These are phyloP conservation scores for Pseudocheirus occidentalis DNA, from an alignment of 2,797 vertebrate species.

Conservation along the genomic window DNA sequence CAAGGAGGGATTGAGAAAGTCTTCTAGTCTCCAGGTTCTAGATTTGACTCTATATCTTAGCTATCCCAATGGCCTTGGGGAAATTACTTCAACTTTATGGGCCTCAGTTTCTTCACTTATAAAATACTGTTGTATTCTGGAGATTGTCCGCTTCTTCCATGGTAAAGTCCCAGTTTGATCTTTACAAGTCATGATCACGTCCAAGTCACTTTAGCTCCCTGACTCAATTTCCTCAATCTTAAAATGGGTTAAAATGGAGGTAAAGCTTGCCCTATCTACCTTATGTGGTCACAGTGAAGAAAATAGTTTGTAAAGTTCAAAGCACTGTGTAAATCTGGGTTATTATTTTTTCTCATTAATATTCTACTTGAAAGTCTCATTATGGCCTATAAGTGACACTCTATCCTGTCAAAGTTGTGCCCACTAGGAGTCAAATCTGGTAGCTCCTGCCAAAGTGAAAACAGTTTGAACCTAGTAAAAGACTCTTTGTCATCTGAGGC, in stretches of 20 bases:
- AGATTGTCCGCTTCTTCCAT: background rate
- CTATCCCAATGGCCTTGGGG: background rate
- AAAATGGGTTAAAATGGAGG: background rate
- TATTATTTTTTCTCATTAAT: background rate
- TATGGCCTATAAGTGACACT: background rate
- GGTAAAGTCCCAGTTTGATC: background rate
- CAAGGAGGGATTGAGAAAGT: background rate
- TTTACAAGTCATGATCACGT: background rate
- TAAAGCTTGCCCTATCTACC: background rate
- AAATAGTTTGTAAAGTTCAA: background rate
- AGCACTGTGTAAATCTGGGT: background rate
- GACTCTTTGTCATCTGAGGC: background rate
- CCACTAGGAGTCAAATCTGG: background rate
- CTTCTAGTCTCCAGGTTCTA: background rate
- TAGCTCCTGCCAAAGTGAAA: background rate
- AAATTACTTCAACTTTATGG: background rate
- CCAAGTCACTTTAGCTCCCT: background rate
- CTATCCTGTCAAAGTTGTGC: background rate
- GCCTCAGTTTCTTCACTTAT: background rate
- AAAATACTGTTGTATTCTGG: background rate
- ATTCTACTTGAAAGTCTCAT: background rate
- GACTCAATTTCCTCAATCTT: background rate
- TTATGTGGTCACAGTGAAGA: background rate
- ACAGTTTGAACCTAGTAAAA: background rate
- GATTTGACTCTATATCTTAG: background rate